Conservation (phyloP, 2,797 vertebrate species). For the Enteromius argenteus region DNA sequence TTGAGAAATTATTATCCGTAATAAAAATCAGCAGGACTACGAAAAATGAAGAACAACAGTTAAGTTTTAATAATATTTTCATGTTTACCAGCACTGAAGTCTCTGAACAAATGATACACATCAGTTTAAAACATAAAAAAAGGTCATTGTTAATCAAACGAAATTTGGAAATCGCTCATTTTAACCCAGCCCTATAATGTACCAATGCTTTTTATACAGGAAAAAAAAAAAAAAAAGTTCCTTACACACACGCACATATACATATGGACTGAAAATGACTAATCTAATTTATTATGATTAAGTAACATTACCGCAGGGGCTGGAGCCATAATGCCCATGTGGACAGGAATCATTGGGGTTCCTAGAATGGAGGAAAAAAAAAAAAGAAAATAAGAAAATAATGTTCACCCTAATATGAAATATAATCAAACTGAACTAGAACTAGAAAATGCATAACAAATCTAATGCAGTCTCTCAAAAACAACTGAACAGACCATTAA, state of each 20-base stretch:
- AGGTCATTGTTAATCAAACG: background rate
- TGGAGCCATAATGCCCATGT: constrained; percentile 96
- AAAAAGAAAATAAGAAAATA: background rate
- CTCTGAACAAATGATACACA: background rate
- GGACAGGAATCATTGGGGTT: constrained; percentile 96
- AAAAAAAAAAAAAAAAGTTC: background rate
- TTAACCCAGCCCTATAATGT: background rate
- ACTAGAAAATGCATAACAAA: background rate
- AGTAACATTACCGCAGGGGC: constrained; percentile 84
- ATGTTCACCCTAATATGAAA: background rate
- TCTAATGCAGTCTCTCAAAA: background rate
- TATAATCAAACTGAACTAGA: too few species aligned
- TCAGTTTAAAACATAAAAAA: background rate
- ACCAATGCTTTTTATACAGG: background rate
- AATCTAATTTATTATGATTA: background rate
- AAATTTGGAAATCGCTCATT: background rate
- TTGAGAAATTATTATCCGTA: too few species aligned
- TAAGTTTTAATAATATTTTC: background rate
- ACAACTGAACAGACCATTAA: too few species aligned
- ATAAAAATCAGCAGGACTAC: too few species aligned
- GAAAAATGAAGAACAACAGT: background rate
- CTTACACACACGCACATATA: background rate
- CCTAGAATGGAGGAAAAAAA: constrained; percentile 73
- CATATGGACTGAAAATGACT: background rate
- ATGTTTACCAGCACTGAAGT: background rate